A percentile compares a stretch with the other conserved stretches of the same genome.
Evolutionary conservation across 2,797 vertebrate genomes (phyloP).

Genomic region (Sandelia bainsii): DNA sequence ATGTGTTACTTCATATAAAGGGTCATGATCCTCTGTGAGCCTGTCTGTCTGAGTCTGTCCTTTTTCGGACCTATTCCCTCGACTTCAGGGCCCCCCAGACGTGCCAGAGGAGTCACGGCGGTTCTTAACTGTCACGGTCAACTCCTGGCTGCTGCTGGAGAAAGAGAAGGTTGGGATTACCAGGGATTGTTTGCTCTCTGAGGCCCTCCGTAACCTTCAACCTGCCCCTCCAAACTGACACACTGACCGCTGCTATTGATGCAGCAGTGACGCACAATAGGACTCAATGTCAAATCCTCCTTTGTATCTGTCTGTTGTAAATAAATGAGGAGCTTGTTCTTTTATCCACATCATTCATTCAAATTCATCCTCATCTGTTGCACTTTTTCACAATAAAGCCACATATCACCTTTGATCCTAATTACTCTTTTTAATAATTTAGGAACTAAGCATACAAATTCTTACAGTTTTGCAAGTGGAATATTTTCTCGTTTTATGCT

Average conservation of each 20-base stretch:
- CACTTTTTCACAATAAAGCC: not conserved
- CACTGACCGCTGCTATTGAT: constrained; percentile 43
- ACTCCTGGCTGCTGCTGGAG: constrained; percentile 48
- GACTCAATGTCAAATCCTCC: constrained; percentile 18
- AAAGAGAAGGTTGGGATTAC: constrained; percentile 74
- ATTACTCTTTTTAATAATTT: too few species aligned
- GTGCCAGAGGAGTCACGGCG: constrained; percentile 52
- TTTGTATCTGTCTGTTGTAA: not conserved
- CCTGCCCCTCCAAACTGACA: constrained; percentile 68
- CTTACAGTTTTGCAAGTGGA: too few species aligned
- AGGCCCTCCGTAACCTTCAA: constrained; percentile 65
- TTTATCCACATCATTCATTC: constrained; percentile 61
- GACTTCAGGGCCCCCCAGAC: constrained; percentile 48
- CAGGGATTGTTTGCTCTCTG: constrained; percentile 64
- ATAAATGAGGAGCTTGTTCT: not conserved
- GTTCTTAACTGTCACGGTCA: constrained; percentile 73
- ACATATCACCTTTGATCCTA: too few species aligned
- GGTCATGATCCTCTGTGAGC: constrained; percentile 4
- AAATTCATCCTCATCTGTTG: constrained; percentile 41
- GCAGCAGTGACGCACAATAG: constrained; percentile 10
- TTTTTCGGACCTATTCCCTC: not conserved
- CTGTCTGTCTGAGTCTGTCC: not conserved
- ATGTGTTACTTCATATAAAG: too few species aligned
- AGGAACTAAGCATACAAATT: too few species aligned
- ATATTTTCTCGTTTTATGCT: too few species aligned